Conservation (phyloP, 2,797 vertebrate species). For the Malacoctenus gilli region DNA sequence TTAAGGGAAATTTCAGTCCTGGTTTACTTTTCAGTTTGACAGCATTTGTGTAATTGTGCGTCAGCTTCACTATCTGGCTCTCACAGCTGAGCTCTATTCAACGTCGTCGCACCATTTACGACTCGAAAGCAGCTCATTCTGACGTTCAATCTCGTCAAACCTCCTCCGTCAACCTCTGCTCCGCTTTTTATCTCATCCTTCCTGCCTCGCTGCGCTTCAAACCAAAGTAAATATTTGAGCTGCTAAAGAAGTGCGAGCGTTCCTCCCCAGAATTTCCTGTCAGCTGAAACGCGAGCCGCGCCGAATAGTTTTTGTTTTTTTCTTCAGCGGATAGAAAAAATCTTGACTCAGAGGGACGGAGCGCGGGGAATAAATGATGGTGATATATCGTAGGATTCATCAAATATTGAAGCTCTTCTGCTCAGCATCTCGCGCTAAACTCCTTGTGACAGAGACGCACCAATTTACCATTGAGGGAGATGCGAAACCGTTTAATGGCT, state of each 20-base stretch:
- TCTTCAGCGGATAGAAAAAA: constrained; percentile 9
- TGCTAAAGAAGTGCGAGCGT: constrained; percentile 46
- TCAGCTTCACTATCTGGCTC: no score
- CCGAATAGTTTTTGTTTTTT: constrained; percentile 38
- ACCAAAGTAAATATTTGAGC: constrained; percentile 68
- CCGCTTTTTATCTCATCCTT: constrained; percentile 36
- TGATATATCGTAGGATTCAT: no score
- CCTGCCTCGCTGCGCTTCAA: constrained; percentile 48
- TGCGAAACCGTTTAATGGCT: constrained; percentile 20
- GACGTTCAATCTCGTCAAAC: constrained; percentile 39
- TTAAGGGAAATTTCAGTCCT: no score
- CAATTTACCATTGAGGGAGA: constrained; percentile 23
- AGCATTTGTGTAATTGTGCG: no score
- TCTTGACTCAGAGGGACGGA: constrained; percentile 16
- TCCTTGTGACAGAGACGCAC: constrained; percentile 35
- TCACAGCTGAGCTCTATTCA: no score
- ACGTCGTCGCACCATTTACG: no score
- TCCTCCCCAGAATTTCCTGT: constrained; percentile 46
- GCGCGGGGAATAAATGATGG: constrained; percentile 17
- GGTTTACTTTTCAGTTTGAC: no score
- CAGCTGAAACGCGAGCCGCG: constrained; percentile 53
- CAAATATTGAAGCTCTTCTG: constrained; percentile 20
- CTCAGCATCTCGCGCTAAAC: no score
- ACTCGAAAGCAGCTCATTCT: no score
- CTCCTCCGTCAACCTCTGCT: constrained; percentile 49